Percentiles rank a stretch among this genome's conserved stretches.
Conservation (phyloP, 2,797 vertebrate species). For the Poeciliopsis infans region DNA sequence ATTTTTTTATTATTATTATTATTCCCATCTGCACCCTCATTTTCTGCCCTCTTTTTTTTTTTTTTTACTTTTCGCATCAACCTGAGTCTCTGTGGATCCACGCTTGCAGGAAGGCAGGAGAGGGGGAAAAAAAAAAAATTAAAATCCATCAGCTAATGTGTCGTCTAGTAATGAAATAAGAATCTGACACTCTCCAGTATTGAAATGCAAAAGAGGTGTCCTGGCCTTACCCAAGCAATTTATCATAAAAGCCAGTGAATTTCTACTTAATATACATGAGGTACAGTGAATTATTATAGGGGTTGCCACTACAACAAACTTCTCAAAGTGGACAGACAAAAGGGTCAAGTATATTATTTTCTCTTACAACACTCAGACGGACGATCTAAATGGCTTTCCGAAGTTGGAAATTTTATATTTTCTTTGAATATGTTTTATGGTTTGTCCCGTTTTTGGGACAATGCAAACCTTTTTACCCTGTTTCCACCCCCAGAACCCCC, state of each 20-base stretch:
- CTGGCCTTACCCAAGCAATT: conserved; percentile 91
- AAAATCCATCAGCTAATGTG: conserved; percentile 95
- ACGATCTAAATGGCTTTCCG: conserved; percentile 83
- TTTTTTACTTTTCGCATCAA: conserved; percentile 39
- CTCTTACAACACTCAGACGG: conserved; percentile 79
- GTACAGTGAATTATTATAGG: conserved; percentile 91
- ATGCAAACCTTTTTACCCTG: conserved; percentile 68
- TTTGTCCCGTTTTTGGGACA: conserved; percentile 72
- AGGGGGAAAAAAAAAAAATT: conserved; percentile 77
- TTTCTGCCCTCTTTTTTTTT: conserved; percentile 47
- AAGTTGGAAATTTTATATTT: conserved; percentile 82
- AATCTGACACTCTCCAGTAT: conserved; percentile 92
- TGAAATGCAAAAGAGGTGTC: conserved; percentile 98
- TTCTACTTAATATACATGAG: conserved; percentile 97
- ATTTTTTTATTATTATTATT: conserved; percentile 52
- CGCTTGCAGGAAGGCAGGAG: conserved; percentile 44
- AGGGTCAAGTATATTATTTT: conserved; percentile 89
- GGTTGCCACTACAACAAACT: conserved; percentile 87
- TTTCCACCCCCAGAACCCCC: conserved; percentile 37
- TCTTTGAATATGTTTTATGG: conserved; percentile 81
- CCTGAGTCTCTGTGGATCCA: conserved; percentile 83
- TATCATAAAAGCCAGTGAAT: conserved; percentile 90
- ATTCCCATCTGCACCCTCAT: conserved; percentile 47
- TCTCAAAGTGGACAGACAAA: conserved; percentile 88
- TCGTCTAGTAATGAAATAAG: conserved; percentile 93